Base-by-base conservation (phyloP, 2,888 invertebrate species). In the Eurois occulta region DNA sequence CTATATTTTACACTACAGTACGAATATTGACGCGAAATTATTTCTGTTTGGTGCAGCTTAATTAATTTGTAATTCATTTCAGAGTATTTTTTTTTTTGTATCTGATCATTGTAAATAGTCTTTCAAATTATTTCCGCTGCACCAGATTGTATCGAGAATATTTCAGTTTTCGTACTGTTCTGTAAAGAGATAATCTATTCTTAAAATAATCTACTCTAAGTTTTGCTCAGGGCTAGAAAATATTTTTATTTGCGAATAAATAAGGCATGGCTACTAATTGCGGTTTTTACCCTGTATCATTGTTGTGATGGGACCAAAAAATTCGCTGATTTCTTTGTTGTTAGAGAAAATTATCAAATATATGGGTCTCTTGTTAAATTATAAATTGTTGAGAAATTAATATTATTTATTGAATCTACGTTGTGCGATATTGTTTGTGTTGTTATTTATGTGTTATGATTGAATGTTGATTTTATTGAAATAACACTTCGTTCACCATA, bases 301-400 rank as follows among this genome's bases (percentile, higher is more conserved):
- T 92, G 89, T 90, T 92, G 89, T 90, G 88, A 92, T 93, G 93
- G 93, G 93, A 93, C 93, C 93, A 94, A 93, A 90, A 91, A 90
- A 88, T 91, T 88, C 80, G 86, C 86, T 88, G 86, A 86, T 89
- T 90, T 86, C 78, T 88, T 89, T 90, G 68, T 80, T 82, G 66
- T 77, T 83, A 67, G 75, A 73, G 24, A 67, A 75, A 75, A 76
- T 48, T 41, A 71, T 75, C 72, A 76, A 84, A 79, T 78, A 52
- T 81, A 70, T 80, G 77, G 85, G 87, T 87, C 86, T 87, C 86
- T 74, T 80, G 75, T 84, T 77, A 65, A 66, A 69, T 66, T 67
- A 38, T 67, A 62, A 65, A 80, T 73, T 75, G 68, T 78, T 78
- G 38, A 69, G 48, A 24, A 74, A 74, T 69, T 75, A 46, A 69